Evolutionary conservation across 2,113 vertebrate species (phyloP).

Genomic region (Mus musculus): GRCm39 chrX:47125501-47126000

Average conservation of each 20-base stretch:
- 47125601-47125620: background rate
- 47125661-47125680: background rate
- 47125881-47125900: background rate
- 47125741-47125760: background rate
- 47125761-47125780: background rate
- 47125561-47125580: background rate
- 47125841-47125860: background rate
- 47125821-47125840: constrained; percentile 9
- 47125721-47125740: background rate
- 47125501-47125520: background rate
- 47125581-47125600: background rate
- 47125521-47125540: background rate
- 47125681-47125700: background rate
- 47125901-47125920: background rate
- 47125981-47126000: background rate
- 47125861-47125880: background rate
- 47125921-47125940: background rate
- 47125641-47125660: background rate
- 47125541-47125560: background rate
- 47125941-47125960: background rate
- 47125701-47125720: background rate
- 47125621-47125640: background rate
- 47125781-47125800: background rate
- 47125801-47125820: background rate
- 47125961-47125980: background rate